These are phyloP conservation scores for Chamaea fasciata DNA, from an alignment of 2,113 vertebrate genomes.

Conservation along the genomic window DNA sequence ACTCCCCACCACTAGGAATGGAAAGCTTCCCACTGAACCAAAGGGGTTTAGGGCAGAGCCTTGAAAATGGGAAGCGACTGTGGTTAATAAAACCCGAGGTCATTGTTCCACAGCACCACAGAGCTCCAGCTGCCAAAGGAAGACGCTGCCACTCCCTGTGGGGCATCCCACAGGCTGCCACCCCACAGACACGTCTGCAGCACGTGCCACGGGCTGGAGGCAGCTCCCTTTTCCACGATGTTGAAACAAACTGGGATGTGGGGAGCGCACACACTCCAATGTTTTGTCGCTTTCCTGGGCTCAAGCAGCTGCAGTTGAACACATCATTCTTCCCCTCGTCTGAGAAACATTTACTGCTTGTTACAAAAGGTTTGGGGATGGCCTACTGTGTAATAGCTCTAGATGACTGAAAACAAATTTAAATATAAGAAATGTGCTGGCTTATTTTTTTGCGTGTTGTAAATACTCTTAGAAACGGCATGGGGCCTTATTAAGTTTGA, in stretches of 20 bases:
- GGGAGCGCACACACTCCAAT: conserved; percentile 48
- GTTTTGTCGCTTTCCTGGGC: conserved; percentile 66
- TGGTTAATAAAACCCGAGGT: not conserved
- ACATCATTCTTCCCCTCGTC: conserved; percentile 68
- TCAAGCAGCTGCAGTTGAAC: conserved; percentile 66
- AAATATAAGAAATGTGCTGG: conserved; percentile 74
- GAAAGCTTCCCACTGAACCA: not conserved
- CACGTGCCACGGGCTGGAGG: not conserved
- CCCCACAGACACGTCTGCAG: not conserved
- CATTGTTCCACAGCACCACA: not conserved
- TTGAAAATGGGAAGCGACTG: not conserved
- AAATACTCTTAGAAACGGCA: conserved; percentile 78
- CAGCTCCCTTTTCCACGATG: conserved; percentile 3
- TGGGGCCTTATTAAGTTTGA: conserved; percentile 81
- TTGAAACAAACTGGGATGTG: not conserved
- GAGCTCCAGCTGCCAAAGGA: conserved; percentile 8
- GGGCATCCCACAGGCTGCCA: conserved; percentile 32
- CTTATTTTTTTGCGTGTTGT: conserved; percentile 73
- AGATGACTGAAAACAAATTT: conserved; percentile 81
- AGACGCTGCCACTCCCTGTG: not conserved
- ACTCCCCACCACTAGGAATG: not conserved
- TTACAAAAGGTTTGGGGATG: conserved; percentile 73
- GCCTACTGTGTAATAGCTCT: conserved; percentile 74
- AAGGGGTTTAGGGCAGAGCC: not conserved
- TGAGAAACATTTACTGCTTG: conserved; percentile 71